Evolutionary conservation across 2,113 vertebrate species (phyloP), one percentile per base, ranked within the genome.

Genomic region (Sylvilagus bachmani): DNA sequence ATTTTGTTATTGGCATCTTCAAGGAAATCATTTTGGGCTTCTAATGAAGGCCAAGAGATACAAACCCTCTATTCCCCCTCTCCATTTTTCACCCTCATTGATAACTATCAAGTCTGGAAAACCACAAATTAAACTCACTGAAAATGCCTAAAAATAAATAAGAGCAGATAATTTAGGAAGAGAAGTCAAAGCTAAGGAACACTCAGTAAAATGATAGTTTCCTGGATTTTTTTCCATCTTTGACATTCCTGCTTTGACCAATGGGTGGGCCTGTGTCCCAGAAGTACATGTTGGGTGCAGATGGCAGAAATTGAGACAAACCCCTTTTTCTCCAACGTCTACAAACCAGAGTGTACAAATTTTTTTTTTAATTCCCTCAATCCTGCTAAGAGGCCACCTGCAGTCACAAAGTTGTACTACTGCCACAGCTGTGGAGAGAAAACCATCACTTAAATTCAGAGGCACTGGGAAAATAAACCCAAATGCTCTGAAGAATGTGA

Each of bases 61-160:
- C 36, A 85, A 61, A 27, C 13, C 25, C 19, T 73, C 10, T n/a
- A 78, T 1, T 51, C 2, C 10, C 21, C 70, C 19, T 25, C 31
- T 33, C 61, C 29, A 13, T 44, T 19, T 44, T 44, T 44, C 44
- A 44, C 27, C 36, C 4, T 6, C 29, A 64, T 4, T 70, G 13
- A 75, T 29, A 73, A 88, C 71, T 81, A 44, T 91, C 93, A 85
- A 25, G 44, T 69, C 64, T 73, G 25, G 8, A 64, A 66, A 36
- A 78, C 62, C 49, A 61, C 16, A 75, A 94, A 88, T 29, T 12
- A 44, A 82, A 64, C 64, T 58, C 70, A 49, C 13, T 44, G 8
- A 73, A 38, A 91, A 93, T 36, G 62, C 70, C 74, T 13, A 58
- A 74, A 92, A 61, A 75, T 53, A 79, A 96, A 84, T 2, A 74